phyloP scores from a whole-genome alignment of 2,797 vertebrate genomes.

The Urosaurus nigricauda region DNA sequence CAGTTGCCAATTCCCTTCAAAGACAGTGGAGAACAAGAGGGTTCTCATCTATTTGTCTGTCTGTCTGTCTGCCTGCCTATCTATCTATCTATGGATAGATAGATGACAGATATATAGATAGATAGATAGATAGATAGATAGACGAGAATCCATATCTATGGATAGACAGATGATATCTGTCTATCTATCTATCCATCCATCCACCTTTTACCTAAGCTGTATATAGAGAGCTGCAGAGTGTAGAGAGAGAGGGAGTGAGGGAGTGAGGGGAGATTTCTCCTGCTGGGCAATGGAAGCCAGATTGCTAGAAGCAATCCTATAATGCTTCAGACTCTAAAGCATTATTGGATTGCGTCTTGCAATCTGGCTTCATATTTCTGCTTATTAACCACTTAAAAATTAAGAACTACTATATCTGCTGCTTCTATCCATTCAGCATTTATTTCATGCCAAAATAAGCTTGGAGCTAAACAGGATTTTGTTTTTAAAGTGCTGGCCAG shows the following conservation, averaged over 20 bases:
- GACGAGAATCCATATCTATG: too few relatives aligned
- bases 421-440: neutral
- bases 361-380: slow-evolving; percentile 3
- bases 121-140: too few relatives aligned
- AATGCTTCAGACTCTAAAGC: neutral
- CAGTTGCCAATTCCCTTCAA: neutral
- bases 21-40: neutral
- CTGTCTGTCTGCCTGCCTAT: neutral
- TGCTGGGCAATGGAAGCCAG: too few relatives aligned
- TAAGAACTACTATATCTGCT: neutral
- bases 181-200: too few relatives aligned
- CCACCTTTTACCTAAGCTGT: too few relatives aligned
- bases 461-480: neutral
- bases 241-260: neutral
- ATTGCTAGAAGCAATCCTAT: too few relatives aligned
- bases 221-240: too few relatives aligned
- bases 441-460: slow-evolving; percentile 13
- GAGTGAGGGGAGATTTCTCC: neutral
- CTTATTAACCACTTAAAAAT: slow-evolving; percentile 24
- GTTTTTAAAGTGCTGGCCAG: accelerated
- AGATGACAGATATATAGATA: too few relatives aligned
- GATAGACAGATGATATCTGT: too few relatives aligned
- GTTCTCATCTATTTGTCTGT: too few relatives aligned
- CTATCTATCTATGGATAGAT: neutral
- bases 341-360: neutral